Base-by-base conservation (phyloP, 1,140 invertebrate species). In the Phenacoccus solenopsis region DNA sequence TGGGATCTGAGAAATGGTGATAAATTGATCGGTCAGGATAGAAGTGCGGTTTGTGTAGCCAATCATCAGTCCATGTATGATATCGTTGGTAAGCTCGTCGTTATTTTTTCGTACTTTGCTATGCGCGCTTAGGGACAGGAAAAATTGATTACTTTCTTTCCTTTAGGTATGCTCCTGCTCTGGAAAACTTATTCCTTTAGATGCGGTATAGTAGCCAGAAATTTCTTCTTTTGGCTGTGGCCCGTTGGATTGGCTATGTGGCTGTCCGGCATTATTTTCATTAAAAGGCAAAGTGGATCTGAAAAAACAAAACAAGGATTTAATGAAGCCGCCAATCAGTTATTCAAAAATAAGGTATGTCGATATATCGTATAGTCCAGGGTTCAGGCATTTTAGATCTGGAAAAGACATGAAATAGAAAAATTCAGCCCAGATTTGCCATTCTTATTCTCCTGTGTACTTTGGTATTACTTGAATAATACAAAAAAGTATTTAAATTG, bases 171-270 rank as follows among this genome's bases (percentile, higher is more conserved):
- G 73, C 72, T 72, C 20, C 68, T 72, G 30, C 64, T 75, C 25
- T 85, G 83, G 83, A 79, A 82, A 24, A 9, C 21, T 5, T 10
- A 1, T 9, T 25, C 21, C 13, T 10, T 64, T 85, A 3, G 28
- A 24, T 64, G 59, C 25, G 21, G 22, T 22, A 27, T 27, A 9
- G 68, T 96, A 56, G 90, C 90, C 1, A 94, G 94, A 76, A 89
- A 89, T 75, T 90, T 93, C 75, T 76, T 97, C 13, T 87, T 92
- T 73, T 96, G 91, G 78, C 85, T 87, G 4, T 90, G 90, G 84
- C 90, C 93, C 0, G 93, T 96, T 79, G 94, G 93, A 0, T 77
- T 94, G 10, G 87, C 87, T 0, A 87, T 90, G 24, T 94, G 91
- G 85, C 79, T 96, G 13, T 88, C 86, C 70, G 93, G 93, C 1